Conservation (phyloP, 2,113 vertebrate genomes). For the Eudorcas thomsonii region DNA sequence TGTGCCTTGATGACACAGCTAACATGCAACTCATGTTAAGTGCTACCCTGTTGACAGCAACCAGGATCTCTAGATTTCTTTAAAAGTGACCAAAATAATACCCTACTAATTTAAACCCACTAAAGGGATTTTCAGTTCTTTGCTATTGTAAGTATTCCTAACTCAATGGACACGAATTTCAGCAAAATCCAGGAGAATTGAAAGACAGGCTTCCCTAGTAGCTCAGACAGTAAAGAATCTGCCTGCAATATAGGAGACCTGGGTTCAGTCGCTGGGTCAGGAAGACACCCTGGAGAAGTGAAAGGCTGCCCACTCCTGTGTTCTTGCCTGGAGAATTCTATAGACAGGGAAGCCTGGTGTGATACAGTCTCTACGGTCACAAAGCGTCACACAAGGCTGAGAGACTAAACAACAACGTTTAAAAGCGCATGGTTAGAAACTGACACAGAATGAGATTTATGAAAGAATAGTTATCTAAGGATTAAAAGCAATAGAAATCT, state of each 20-base stretch:
- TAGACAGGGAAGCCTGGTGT: too few relatives aligned
- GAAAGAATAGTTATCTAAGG: not conserved
- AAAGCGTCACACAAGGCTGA: not conserved
- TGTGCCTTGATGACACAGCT: too few relatives aligned
- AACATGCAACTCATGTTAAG: not conserved
- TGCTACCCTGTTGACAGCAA: not conserved
- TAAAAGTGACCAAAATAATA: not conserved
- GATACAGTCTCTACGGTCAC: not conserved
- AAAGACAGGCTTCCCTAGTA: not conserved
- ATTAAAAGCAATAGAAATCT: not conserved
- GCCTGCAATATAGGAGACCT: not conserved
- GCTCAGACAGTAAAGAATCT: not conserved
- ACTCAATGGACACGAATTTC: not conserved
- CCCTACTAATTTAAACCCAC: not conserved
- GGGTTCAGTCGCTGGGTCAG: rapidly evolving
- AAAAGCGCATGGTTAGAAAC: not conserved
- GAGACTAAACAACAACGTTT: not conserved
- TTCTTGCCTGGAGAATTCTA: not conserved
- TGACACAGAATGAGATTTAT: not conserved
- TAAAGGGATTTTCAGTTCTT: not conserved
- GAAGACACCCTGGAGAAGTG: not conserved
- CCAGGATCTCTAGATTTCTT: not conserved
- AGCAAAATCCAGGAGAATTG: not conserved
- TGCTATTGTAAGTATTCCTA: not conserved
- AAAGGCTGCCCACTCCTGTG: not conserved